A percentile compares a stretch with the other conserved stretches of the same genome.
phyloP scores from a whole-genome alignment of 1,140 invertebrate species.

The Delia radicum region DNA sequence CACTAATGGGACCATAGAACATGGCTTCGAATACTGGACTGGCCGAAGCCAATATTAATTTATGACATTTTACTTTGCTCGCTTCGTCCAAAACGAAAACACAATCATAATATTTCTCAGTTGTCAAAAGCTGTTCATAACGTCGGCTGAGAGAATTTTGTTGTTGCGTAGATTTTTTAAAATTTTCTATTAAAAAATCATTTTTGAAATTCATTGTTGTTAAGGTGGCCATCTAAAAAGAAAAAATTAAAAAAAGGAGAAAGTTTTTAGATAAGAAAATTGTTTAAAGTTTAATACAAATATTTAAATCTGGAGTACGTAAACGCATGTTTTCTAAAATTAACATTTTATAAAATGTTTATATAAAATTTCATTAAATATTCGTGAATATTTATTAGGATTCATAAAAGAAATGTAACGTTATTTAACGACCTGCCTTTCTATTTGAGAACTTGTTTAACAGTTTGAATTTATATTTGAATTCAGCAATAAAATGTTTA shows the following conservation, averaged over 20 bases:
- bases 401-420: too few relatives aligned
- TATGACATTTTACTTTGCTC: slow-evolving; percentile 59
- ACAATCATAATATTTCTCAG: slow-evolving; percentile 48
- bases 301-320: background rate
- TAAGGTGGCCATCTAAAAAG: background rate
- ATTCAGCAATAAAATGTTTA: too few relatives aligned
- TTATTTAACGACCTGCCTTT: too few relatives aligned
- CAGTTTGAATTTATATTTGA: too few relatives aligned
- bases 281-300: background rate
- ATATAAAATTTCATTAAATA: background rate
- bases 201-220: background rate
- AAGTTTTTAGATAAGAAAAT: background rate
- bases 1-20: slow-evolving; percentile 67
- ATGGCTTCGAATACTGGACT: slow-evolving; percentile 78
- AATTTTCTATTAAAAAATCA: background rate
- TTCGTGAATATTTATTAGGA: background rate
- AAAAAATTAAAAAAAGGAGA: background rate
- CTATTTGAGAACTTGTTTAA: too few relatives aligned
- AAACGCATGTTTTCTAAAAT: background rate
- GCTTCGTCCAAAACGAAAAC: slow-evolving; percentile 44
- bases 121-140: slow-evolving; percentile 41
- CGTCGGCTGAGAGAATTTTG: slow-evolving; percentile 35
- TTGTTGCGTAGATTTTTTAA: slow-evolving; percentile 8
- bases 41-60: slow-evolving; percentile 66
- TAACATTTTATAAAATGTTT: background rate